Evolutionary conservation across 2,797 vertebrate species (phyloP), one percentile per base, ranked within the genome.

Genomic region (Urophycis tenuis): DNA sequence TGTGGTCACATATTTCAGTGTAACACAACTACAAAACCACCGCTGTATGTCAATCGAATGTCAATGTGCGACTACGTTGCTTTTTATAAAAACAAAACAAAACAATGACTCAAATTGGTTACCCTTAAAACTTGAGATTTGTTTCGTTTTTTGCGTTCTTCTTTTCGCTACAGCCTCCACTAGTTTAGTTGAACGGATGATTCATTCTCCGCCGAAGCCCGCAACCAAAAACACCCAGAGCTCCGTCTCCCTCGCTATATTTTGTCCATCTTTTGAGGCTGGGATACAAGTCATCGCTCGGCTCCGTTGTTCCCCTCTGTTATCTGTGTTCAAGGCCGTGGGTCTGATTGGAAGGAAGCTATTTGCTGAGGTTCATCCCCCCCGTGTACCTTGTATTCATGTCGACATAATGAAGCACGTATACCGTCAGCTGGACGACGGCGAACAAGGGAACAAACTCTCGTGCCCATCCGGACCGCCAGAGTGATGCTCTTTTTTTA

Each of bases 141-240:
- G 8, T 67, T 67, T 29, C 3, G 53, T 29, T 10, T 67, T 60
- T 25, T 7, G 25, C 91, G 91, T 91, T 92, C 69, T 30, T 19
- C 90, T 90, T 89, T 92, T 89, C 85, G 39, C 87, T 83, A 86
- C 83, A 87, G 81, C 69, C 69, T 71, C 69, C 69, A 71, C 69
- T 32, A 71, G 45, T 45, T 32, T 35, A 32, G 25, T 32, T 70
- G 15, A 71, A 33, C 32, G 33, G 30, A 71, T 71, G 69, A 71
- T 31, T 71, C 69, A 71, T 71, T 33, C 69, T 22, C 69, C 19
- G 25, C 69, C 19, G 30, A 71, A 31, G 69, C 69, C 69, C 19
- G 69, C 32, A 31, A 33, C 12, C 69, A 33, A 33, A 11, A 3
- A 33, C 30, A 33, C 30, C 31, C 67, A 70, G 31, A 32, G 15